phyloP scores from a whole-genome alignment of 2,888 invertebrate species.

The Germaria angustata region DNA sequence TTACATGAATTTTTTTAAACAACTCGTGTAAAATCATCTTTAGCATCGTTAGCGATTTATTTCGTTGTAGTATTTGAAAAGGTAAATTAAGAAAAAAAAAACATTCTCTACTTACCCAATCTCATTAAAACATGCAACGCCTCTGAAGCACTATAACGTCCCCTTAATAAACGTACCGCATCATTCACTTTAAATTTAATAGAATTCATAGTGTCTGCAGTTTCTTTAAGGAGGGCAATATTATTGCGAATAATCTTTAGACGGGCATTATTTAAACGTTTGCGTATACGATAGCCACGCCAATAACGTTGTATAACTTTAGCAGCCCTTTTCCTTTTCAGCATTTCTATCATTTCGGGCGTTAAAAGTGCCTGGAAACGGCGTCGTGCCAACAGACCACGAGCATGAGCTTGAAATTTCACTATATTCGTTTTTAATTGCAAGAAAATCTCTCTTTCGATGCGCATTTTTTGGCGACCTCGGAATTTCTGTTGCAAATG shows the following conservation, averaged over 20 bases:
- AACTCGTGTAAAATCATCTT: too few species aligned
- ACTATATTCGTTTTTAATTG: conserved; percentile 66
- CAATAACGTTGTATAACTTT: conserved; percentile 84
- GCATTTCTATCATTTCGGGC: conserved; percentile 80
- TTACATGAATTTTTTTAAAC: too few species aligned
- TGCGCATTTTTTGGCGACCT: conserved; percentile 78
- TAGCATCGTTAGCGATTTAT: too few species aligned
- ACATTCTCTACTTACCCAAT: conserved; percentile 72
- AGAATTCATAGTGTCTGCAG: conserved; percentile 71
- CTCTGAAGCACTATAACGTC: conserved; percentile 75
- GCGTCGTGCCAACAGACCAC: conserved; percentile 81
- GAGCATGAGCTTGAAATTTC: conserved; percentile 77
- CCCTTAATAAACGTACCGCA: conserved; percentile 76
- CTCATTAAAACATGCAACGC: conserved; percentile 75
- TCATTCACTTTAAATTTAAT: conserved; percentile 75
- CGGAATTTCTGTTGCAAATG: conserved; percentile 79
- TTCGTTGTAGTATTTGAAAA: too few species aligned
- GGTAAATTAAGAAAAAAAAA: too few species aligned
- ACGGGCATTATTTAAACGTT: conserved; percentile 71
- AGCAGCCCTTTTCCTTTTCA: conserved; percentile 81
- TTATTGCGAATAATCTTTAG: conserved; percentile 73
- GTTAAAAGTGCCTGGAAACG: conserved; percentile 80
- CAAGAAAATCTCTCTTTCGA: conserved; percentile 73
- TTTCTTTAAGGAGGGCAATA: conserved; percentile 71
- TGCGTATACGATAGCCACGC: conserved; percentile 81